Base-by-base conservation (phyloP, 2,888 invertebrate species). In the Idaea biselata region DNA sequence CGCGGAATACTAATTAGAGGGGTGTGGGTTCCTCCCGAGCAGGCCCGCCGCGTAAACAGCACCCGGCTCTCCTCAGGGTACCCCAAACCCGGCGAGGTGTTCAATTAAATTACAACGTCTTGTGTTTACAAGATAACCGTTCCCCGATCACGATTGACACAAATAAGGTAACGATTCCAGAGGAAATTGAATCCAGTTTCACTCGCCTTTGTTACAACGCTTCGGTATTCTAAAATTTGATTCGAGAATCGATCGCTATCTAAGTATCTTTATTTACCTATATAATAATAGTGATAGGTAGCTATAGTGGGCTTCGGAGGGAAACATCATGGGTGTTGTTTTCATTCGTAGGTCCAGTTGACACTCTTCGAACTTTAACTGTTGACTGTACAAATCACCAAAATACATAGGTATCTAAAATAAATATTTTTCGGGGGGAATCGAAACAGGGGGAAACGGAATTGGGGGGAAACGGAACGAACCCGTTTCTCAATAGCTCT, bases 101-200 rank as follows among this genome's bases (percentile, higher is more conserved):
- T 74, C 77, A 77, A 79, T 78, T 77, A 77, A 76, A 78, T 79
- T 73, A 69, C 73, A 76, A 70, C 67, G 73, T 73, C 78, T 75
- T 72, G 72, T 76, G 74, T 76, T 76, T 73, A 74, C 70, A 71
- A 64, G 68, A 73, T 72, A 74, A 71, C 67, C 70, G 64, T 66
- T 60, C 60, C 65, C 57, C 62, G 58, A 64, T 58, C 58, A 61
- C 66, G 64, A 65, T 69, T 66, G 68, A 65, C 68, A 68, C 63
- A 65, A 67, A 69, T 70, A 73, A 75, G 69, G 68, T 73, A 64
- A 74, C 72, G 65, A 44, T 68, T 62, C 63, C 59, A 25, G 31
- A 11, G 58, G 60, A 60, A 58, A 63, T 60, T 54, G 54, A 32
- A 67, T 61, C 61, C 60, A 7, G 18, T 60, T 58, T 14, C 44